Base-by-base conservation (phyloP, 2,888 invertebrate species). In the Diarsia rubi region DNA sequence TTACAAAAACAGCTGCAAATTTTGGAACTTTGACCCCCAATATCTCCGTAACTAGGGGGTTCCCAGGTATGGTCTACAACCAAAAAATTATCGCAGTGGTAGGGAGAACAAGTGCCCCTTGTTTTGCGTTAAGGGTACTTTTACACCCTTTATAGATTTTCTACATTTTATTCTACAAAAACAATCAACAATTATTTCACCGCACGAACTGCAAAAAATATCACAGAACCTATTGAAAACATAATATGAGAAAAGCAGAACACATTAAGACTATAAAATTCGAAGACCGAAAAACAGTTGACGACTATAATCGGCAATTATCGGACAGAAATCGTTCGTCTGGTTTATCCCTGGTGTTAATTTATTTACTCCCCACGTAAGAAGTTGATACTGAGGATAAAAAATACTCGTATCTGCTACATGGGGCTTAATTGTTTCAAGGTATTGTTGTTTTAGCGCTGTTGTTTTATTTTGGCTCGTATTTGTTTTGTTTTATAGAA, bases 351-450 rank as follows among this genome's bases (percentile, higher is more conserved):
- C 68, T 83, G 76, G 81, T 78, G 85, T 84, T 89, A 90, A 91
- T 91, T 91, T 90, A 90, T 88, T 90, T 90, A 88, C 86, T 84
- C 74, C 66, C 79, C 86, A 86, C 86, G 88, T 87, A 83, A 88
- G 77, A 75, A 77, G 79, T 88, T 82, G 75, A 78, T 81, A 80
- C 82, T 82, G 21, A 67, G 73, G 67, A 71, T 78, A 83, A 86
- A 86, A 86, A 83, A 85, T 67, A 79, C 85, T 67, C 59, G 78
- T 83, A 81, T 74, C 69, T 59, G 69, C 72, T 77, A 64, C 73
- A 71, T 44, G 65, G 37, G 71, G 70, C 75, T 86, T 86, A 88
- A 86, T 88, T 84, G 82, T 86, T 79, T 88, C 45, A 79, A 68
- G 72, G 74, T 76, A 44, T 67, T 27, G 42, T 79, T 81, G 66